Percentiles rank a stretch among this genome's conserved stretches.
phyloP scores from a whole-genome alignment of 92 coral and sea anemone species.

The Palythoa caribaeorum region DNA sequence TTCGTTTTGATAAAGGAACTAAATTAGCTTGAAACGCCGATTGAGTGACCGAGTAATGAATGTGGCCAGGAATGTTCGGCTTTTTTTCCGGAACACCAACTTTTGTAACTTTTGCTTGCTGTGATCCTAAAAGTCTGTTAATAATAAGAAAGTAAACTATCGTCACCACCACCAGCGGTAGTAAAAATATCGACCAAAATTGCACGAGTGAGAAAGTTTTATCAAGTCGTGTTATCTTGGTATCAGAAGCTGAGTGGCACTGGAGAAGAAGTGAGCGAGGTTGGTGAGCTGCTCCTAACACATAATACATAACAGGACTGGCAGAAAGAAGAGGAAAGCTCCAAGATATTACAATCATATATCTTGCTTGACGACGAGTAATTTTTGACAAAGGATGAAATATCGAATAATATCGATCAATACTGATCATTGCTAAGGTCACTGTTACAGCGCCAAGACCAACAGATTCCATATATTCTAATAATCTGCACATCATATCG shows the following conservation, averaged over 20 bases:
- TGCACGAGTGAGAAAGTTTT: constrained; percentile 84
- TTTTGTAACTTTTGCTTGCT: constrained; percentile 57
- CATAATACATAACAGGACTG: constrained; percentile 90
- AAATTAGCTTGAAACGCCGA: constrained; percentile 82
- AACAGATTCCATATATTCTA: constrained; percentile 92
- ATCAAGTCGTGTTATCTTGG: constrained; percentile 73
- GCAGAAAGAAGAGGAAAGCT: constrained; percentile 89
- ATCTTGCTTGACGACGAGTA: constrained; percentile 93
- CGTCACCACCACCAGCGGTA: constrained; percentile 80
- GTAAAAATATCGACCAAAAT: constrained; percentile 78
- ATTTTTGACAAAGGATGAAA: constrained; percentile 89
- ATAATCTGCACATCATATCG: constrained; percentile 77
- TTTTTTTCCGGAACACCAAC: constrained; percentile 56
- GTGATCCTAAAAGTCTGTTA: constrained; percentile 79
- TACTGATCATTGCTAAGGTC: constrained; percentile 83
- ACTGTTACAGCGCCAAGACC: constrained; percentile 87
- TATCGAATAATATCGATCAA: constrained; percentile 89
- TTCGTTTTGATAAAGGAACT: constrained; percentile 94
- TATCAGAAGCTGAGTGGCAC: constrained; percentile 57
- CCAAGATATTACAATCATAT: constrained; percentile 97
- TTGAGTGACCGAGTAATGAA: constrained; percentile 73
- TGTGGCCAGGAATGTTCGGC: constrained; percentile 68
- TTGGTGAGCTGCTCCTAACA: constrained; percentile 86
- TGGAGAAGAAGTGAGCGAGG: constrained; percentile 76
- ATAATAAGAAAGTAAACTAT: constrained; percentile 78